These are phyloP conservation scores for Hanleya hanleyi DNA, from an alignment of 2,888 invertebrate species.

Conservation along the genomic window DNA sequence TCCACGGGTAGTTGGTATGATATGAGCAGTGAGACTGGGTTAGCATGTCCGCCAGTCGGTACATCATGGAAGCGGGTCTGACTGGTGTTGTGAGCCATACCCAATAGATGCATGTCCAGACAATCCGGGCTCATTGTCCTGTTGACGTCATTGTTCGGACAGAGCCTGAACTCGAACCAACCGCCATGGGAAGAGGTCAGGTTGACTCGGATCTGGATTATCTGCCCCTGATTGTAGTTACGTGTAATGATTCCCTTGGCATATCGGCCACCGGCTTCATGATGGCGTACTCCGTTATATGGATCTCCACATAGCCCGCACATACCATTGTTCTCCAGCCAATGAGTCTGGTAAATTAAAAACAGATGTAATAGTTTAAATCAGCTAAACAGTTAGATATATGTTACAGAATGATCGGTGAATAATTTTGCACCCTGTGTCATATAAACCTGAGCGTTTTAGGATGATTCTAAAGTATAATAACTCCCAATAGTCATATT, in stretches of 20 bases:
- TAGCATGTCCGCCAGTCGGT: conserved; percentile 34
- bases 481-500: no score
- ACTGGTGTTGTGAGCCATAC: conserved; percentile 49
- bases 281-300: conserved; percentile 70
- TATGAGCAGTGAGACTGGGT: background rate
- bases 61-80: background rate
- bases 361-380: no score
- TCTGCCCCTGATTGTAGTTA: conserved; percentile 44
- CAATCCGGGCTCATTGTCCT: conserved; percentile 76
- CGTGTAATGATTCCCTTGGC: conserved; percentile 48
- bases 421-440: no score
- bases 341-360: background rate
- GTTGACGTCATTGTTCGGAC: conserved; percentile 62
- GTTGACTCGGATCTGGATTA: conserved; percentile 46
- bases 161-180: conserved; percentile 56
- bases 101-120: conserved; percentile 74
- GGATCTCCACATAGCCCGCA: conserved; percentile 94
- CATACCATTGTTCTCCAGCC: conserved; percentile 74
- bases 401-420: no score
- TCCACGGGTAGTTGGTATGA: conserved; percentile 72
- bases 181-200: conserved; percentile 57
- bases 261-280: conserved; percentile 51
- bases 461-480: no score
- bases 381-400: no score
- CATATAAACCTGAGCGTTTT: no score